Evolutionary conservation across 1,140 invertebrate species (phyloP), one percentile per base, ranked within the genome.

Genomic region (Phthorimaea operculella): DNA sequence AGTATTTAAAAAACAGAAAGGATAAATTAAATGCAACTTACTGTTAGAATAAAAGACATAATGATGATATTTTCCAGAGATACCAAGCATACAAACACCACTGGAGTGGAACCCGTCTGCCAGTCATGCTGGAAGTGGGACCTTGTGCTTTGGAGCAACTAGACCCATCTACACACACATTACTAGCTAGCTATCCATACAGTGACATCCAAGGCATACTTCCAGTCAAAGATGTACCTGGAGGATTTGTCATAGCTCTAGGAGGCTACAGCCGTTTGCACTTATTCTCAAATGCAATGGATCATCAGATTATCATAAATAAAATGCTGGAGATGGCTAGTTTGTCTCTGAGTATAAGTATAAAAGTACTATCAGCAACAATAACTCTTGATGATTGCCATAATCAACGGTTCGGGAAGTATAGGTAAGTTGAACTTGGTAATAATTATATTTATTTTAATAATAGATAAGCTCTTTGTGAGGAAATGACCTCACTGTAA

Each of bases 31-130:
- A 28, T 28, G 21, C 6, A 28, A 4, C 2, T 28, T 2, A 4
- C 2, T 28, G 6, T 28, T 28, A 28, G 6, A 28, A 28, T 28
- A 6, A 28, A 28, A 4, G 21, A 6, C 21, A 28, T 28, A 4
- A 28, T 28, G 21, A 28, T 28, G 21, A 39, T 39, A 39, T 39
- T 39, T 39, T 39, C 36, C 84, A 97, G 94, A 90, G 91, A 74
- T 98, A 93, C 82, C 91, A 93, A 88, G 94, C 93, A 9, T 96
- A 93, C 75, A 99, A 99, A 87, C 91, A 96, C 72, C 96, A 97
- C 72, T 99, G 97, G 96, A 96, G 96, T 52, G 96, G 97, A 50
- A 93, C 92, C 49, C 89, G 92, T 61, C 86, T 98, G 33, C 94
- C 96, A 4, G 90, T 97, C 14, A 89, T 96, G 7, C 86, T 99